These are phyloP conservation scores for Sylvilagus floridanus DNA, from an alignment of 2,797 vertebrate genomes.

Conservation along the genomic window DNA sequence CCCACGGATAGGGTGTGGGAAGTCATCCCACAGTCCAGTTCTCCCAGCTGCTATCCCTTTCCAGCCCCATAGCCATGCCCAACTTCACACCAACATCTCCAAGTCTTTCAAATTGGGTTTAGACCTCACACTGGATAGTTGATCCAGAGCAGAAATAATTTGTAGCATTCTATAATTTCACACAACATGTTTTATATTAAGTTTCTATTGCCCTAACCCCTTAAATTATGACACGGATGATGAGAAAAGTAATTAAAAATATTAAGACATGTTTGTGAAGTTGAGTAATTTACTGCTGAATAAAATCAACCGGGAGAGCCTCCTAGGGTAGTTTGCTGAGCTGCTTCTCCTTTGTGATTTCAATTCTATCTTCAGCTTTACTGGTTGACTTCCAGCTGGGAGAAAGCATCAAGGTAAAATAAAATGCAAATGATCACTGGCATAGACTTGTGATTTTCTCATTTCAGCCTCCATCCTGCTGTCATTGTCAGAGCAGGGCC, in stretches of 20 bases:
- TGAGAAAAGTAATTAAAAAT: slow-evolving; percentile 51
- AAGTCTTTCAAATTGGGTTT: not conserved
- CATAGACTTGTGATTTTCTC: slow-evolving; percentile 31
- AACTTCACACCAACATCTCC: not conserved
- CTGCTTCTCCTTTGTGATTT: slow-evolving; percentile 8
- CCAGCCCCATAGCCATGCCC: accelerated
- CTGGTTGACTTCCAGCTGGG: slow-evolving; percentile 21
- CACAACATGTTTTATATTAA: slow-evolving; percentile 42
- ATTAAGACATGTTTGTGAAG: slow-evolving; percentile 37
- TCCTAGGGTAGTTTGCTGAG: not conserved
- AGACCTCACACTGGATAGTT: not conserved
- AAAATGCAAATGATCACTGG: not conserved
- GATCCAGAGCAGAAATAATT: slow-evolving; percentile 51
- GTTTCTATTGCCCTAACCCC: not conserved
- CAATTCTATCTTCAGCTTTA: slow-evolving; percentile 1
- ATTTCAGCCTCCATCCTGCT: slow-evolving; percentile 21
- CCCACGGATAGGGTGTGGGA: not conserved
- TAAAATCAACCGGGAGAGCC: not conserved
- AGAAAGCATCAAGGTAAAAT: slow-evolving; percentile 48
- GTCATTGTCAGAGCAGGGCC: not conserved
- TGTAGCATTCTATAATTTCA: slow-evolving; percentile 21
- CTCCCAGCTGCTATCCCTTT: not conserved
- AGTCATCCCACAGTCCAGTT: not conserved
- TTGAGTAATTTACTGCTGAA: slow-evolving; percentile 45
- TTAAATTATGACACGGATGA: slow-evolving; percentile 40